Percentiles rank a stretch among this genome's conserved stretches.
Conservation (phyloP, 2,888 invertebrate genomes). For the Pristionchus fissidentatus region DNA sequence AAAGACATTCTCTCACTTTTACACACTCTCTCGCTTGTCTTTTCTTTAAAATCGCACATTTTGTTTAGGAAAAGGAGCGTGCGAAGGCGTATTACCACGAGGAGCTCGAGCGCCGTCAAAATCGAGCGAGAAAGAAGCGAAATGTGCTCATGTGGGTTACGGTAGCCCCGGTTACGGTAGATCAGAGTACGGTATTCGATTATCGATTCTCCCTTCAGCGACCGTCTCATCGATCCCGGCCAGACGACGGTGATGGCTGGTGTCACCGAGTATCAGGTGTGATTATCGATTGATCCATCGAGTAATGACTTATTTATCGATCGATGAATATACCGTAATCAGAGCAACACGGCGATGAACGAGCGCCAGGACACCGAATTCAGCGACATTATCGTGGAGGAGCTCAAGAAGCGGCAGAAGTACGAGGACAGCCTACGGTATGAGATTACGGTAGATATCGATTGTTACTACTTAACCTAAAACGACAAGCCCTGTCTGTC, state of each 20-base stretch:
- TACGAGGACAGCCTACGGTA: slow-evolving; percentile 3
- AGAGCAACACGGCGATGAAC: slow-evolving; percentile 23
- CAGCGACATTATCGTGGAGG: background rate
- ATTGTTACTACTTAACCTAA: no score
- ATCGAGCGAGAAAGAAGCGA: slow-evolving; percentile 8
- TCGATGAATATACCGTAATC: no score
- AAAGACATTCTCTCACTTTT: no score
- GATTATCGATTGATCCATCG: no score
- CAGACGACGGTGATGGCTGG: slow-evolving; percentile 4
- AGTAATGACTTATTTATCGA: no score
- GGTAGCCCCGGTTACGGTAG: no score
- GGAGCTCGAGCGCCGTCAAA: background rate
- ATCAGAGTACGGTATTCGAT: no score
- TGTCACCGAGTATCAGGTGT: slow-evolving; percentile 24
- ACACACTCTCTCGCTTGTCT: no score
- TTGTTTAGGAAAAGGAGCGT: slow-evolving; percentile 1
- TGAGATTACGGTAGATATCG: background rate
- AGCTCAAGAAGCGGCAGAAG: background rate
- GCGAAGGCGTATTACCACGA: slow-evolving; percentile 28
- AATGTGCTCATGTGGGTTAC: slow-evolving; percentile 6
- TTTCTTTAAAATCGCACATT: no score
- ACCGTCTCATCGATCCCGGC: background rate
- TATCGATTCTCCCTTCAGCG: no score
- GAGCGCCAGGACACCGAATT: slow-evolving; percentile 21
- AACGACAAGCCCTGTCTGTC: no score